These are phyloP conservation scores for Mystacornis crossleyi DNA, from an alignment of 2,113 vertebrate genomes.

Conservation along the genomic window DNA sequence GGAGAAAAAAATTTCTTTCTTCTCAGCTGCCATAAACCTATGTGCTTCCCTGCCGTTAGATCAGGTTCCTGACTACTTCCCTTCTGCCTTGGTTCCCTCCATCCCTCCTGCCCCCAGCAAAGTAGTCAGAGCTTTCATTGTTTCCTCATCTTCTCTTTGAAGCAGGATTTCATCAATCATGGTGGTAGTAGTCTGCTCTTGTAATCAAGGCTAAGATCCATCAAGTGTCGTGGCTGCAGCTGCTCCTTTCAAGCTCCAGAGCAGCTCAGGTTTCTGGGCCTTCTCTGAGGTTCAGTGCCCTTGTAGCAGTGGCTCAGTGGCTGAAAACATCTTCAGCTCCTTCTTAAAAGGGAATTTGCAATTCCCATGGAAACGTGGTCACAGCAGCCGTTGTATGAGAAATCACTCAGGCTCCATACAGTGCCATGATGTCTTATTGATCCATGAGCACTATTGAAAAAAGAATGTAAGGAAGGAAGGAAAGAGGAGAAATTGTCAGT, in stretches of 20 bases:
- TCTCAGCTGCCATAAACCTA: not conserved
- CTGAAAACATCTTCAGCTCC: not conserved
- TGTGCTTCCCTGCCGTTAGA: not conserved
- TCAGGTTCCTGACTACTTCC: constrained; percentile 17
- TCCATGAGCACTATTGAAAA: constrained; percentile 14
- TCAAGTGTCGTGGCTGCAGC: not conserved
- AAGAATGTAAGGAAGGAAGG: not conserved
- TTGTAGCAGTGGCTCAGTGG: not conserved
- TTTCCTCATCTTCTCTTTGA: constrained; percentile 26
- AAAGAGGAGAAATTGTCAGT: constrained; percentile 21
- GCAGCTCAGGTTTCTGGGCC: constrained; percentile 1
- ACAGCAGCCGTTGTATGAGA: constrained; percentile 41
- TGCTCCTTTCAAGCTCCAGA: constrained; percentile 25
- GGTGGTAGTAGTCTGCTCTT: constrained; percentile 19
- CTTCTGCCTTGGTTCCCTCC: not conserved
- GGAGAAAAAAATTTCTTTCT: not conserved
- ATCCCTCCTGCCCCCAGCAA: not conserved
- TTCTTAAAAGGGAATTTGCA: constrained; percentile 4
- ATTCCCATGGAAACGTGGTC: constrained; percentile 45
- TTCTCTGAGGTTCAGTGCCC: constrained; percentile 1
- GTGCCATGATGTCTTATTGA: constrained; percentile 39
- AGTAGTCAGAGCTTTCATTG: not conserved
- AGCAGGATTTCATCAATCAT: constrained; percentile 36
- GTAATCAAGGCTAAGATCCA: constrained; percentile 42
- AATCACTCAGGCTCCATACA: constrained; percentile 25